phyloP scores from a whole-genome alignment of 2,888 invertebrate genomes.

The Galeruca laticollis region DNA sequence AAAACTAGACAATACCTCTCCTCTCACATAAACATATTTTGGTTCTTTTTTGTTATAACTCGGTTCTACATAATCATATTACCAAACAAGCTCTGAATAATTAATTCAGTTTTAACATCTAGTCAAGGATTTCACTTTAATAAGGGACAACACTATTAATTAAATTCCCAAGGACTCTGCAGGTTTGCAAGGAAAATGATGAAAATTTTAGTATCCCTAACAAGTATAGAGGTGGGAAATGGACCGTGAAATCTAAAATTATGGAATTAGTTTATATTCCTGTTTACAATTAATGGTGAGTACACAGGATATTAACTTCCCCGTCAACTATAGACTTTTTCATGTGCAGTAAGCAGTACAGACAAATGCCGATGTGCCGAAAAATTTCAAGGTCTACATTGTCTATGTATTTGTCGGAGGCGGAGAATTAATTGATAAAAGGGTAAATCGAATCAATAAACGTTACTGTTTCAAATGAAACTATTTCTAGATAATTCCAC shows the following conservation, averaged over 20 bases:
- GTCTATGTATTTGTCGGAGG: no score
- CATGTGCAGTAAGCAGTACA: no score
- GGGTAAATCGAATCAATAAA: no score
- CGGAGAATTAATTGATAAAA: no score
- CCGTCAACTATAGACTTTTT: no score
- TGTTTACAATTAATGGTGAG: no score
- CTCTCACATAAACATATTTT: neutral
- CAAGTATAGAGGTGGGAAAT: conserved; percentile 1
- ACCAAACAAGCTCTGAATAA: conserved; percentile 19
- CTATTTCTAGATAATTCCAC: no score
- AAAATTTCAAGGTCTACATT: no score
- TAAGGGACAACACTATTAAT: conserved; percentile 15
- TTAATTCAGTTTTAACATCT: conserved; percentile 16
- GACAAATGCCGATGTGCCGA: no score
- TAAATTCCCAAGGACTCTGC: neutral
- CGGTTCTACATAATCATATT: neutral
- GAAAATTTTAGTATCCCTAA: conserved; percentile 12
- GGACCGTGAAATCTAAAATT: neutral
- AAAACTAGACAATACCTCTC: neutral
- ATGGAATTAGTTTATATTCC: no score
- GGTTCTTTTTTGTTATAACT: neutral
- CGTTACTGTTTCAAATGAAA: no score
- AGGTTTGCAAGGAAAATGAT: conserved; percentile 9
- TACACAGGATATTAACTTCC: no score
- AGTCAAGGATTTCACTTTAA: conserved; percentile 13